Evolutionary conservation across 2,888 invertebrate genomes (phyloP).

Genomic region (Cordilura impudica): DNA sequence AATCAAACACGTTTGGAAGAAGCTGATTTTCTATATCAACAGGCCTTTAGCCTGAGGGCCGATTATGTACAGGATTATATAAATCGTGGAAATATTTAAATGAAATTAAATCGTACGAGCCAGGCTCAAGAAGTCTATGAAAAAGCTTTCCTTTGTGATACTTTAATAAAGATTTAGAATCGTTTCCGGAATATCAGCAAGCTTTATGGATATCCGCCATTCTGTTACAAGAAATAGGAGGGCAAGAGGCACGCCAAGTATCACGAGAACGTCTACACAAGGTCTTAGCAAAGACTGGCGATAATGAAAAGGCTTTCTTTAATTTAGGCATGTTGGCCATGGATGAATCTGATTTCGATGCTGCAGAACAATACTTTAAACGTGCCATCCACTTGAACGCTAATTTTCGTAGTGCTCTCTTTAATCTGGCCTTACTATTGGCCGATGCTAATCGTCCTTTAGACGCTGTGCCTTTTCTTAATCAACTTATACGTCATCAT

Average conservation of each 20-base stretch:
- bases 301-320: slow-evolving; percentile 95
- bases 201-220: slow-evolving; percentile 97
- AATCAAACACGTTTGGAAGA: slow-evolving; percentile 94
- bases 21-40: slow-evolving; percentile 94
- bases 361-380: slow-evolving; percentile 94
- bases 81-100: slow-evolving; percentile 96
- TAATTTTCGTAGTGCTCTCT: slow-evolving; percentile 94
- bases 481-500: slow-evolving; percentile 92
- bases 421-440: slow-evolving; percentile 93
- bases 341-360: slow-evolving; percentile 93
- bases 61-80: slow-evolving; percentile 95
- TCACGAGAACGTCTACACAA: slow-evolving; percentile 90
- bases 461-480: slow-evolving; percentile 94
- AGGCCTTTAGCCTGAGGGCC: slow-evolving; percentile 97
- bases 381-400: slow-evolving; percentile 92
- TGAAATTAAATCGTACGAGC: slow-evolving; percentile 94
- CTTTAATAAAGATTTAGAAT: slow-evolving; percentile 93
- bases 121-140: slow-evolving; percentile 97
- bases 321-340: slow-evolving; percentile 97
- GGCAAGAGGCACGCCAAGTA: slow-evolving; percentile 87
- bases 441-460: slow-evolving; percentile 93
- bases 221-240: slow-evolving; percentile 92
- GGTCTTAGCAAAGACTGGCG: slow-evolving; percentile 82
- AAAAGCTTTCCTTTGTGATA: slow-evolving; percentile 93
- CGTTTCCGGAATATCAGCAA: slow-evolving; percentile 96